Conservation (phyloP, 53 echinoderm and acorn worm species). For the Apostichopus leukothele region DNA sequence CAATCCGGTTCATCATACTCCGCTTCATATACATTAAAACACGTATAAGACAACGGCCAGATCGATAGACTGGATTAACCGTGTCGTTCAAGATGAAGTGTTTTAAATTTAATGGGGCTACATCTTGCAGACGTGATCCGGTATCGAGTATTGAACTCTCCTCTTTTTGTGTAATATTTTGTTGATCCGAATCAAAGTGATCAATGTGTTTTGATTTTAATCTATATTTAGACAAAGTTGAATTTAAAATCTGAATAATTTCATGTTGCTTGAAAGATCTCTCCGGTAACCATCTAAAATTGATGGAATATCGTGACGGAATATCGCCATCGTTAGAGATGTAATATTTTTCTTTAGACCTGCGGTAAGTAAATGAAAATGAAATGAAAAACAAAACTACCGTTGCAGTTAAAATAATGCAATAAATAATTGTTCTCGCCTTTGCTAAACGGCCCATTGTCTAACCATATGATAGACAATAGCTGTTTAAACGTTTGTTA, state of each 20-base stretch:
- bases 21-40: slow-evolving; percentile 38
- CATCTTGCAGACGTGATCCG: background rate
- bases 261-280: background rate
- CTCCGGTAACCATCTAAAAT: background rate
- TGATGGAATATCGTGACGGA: background rate
- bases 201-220: background rate
- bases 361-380: background rate
- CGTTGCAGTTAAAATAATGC: background rate
- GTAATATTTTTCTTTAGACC: background rate
- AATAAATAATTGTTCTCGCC: no score
- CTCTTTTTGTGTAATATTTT: background rate
- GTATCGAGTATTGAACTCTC: background rate
- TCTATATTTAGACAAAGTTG: background rate
- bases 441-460: no score
- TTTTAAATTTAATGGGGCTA: background rate
- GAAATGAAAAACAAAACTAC: background rate
- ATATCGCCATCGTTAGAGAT: background rate
- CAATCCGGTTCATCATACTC: slow-evolving; percentile 11
- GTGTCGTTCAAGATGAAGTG: slow-evolving; percentile 42
- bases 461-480: no score
- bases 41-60: slow-evolving; percentile 32
- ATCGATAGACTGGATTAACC: slow-evolving; percentile 24
- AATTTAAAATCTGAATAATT: background rate
- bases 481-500: no score
- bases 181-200: background rate